These are phyloP conservation scores for Drosophila suzukii DNA, from an alignment of 1,140 invertebrate species.

Conservation along the genomic window DNA sequence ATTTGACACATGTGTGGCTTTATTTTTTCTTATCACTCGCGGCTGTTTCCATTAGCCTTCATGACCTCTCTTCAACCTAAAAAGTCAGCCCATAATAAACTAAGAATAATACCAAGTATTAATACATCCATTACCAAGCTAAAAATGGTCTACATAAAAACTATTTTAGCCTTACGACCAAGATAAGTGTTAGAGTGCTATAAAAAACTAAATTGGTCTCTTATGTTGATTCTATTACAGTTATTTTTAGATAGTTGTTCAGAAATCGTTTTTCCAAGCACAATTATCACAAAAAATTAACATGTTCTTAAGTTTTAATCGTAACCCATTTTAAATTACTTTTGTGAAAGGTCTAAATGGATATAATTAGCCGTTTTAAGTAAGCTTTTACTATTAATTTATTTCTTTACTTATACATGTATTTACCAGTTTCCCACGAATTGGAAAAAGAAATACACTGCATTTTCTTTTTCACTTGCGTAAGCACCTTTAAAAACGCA, in stretches of 20 bases:
- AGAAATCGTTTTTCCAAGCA: no score
- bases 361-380: no score
- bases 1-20: constrained; percentile 4
- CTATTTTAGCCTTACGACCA: no score
- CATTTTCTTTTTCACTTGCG: background rate
- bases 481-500: background rate
- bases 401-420: no score
- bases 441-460: no score
- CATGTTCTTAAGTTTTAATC: background rate
- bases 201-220: no score
- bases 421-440: background rate
- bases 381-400: no score
- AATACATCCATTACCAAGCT: background rate
- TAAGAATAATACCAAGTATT: background rate
- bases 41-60: constrained; percentile 35
- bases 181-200: no score
- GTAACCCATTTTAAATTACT: no score
- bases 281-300: background rate
- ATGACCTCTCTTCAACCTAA: constrained; percentile 31
- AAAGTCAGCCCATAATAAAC: constrained; percentile 1
- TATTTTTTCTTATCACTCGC: constrained; percentile 34
- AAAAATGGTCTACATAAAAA: background rate
- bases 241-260: no score
- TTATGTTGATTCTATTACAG: no score
- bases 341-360: no score